Evolutionary conservation across 2,888 invertebrate species (phyloP), one percentile per base, ranked within the genome.

Genomic region (Drosophila pseudotakahashii): DNA sequence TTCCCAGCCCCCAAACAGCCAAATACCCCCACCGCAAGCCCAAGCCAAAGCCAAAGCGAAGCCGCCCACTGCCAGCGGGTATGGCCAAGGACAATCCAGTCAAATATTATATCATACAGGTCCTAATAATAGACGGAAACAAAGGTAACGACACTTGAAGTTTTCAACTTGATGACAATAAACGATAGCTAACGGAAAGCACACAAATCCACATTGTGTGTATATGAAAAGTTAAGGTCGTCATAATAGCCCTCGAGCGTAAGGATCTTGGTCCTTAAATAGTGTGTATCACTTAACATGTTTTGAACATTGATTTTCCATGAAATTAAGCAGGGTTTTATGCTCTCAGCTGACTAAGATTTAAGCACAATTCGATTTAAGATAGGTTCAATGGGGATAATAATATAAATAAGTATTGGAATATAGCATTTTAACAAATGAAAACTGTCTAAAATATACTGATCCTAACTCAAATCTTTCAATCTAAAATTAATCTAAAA

Each of bases 91-190:
- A 57, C 53, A 72, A 37, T 44, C 55, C 48, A 70, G 60, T 70
- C 60, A 60, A 70, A 70, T 70, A 69, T 75, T 72, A 68, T 76
- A 67, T 73, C 77, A 76, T 67, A 70, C 62, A 54, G 68, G 39
- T 54, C 68, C 75, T 76, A 75, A 66, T 62, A 61, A 79, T 55
- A 63, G 61, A 51, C 42, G 63, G 26, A 57, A 47, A 72, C 52
- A 53, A 73, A 51, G 53, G 41, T 55, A 73, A 60, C 55, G 67
- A 75, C 73, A 73, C 70, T 81, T 66, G 61, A 70, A 82, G 59
- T 76, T 73, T 73, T 55, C 61, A 72, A 66, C 60, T 59, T 69
- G 62, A 63, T 51, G 61, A 39, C 61, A 62, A 53, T 74, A 69
- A 69, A 53, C 70, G 55, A 63, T 64, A 78, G 23, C 44, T 61